Conservation (phyloP, 2,888 invertebrate species). For the Aelia acuminata region DNA sequence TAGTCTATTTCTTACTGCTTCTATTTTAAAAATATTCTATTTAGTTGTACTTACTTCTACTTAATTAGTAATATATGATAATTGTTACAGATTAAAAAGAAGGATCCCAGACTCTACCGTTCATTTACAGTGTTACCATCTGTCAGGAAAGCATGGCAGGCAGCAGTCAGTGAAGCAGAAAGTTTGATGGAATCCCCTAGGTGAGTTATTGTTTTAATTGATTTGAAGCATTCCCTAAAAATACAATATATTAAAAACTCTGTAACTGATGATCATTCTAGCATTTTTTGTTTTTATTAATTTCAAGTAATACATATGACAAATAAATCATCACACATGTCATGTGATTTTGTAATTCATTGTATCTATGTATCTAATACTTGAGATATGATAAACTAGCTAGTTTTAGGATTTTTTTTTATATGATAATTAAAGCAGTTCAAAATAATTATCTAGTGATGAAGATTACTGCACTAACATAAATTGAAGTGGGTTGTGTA, state of each 20-base stretch:
- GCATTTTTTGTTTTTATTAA: constrained; percentile 22
- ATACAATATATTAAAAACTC: neutral
- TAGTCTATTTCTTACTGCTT: neutral
- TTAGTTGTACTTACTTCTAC: neutral
- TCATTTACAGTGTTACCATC: constrained; percentile 74
- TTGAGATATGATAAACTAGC: constrained; percentile 16
- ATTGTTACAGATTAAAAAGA: constrained; percentile 72
- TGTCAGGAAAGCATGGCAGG: constrained; percentile 76
- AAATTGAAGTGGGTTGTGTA: constrained; percentile 45
- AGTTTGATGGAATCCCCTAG: constrained; percentile 70
- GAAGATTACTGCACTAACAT: constrained; percentile 36
- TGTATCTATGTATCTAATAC: neutral
- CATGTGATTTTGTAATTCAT: constrained; percentile 30
- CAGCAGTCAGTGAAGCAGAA: constrained; percentile 84
- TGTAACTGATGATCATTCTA: neutral
- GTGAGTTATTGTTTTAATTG: constrained; percentile 62
- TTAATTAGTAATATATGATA: neutral
- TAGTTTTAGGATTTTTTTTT: neutral
- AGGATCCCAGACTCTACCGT: constrained; percentile 72
- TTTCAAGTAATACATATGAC: constrained; percentile 12
- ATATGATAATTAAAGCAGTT: neutral
- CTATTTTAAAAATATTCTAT: neutral
- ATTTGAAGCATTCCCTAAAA: neutral
- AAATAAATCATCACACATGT: neutral
- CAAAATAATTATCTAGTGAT: constrained; percentile 10